A percentile compares a stretch with the other conserved stretches of the same genome.
These are phyloP conservation scores for Echinometra lucunter DNA, from an alignment of 53 echinoderm and acorn worm species.

Conservation along the genomic window DNA sequence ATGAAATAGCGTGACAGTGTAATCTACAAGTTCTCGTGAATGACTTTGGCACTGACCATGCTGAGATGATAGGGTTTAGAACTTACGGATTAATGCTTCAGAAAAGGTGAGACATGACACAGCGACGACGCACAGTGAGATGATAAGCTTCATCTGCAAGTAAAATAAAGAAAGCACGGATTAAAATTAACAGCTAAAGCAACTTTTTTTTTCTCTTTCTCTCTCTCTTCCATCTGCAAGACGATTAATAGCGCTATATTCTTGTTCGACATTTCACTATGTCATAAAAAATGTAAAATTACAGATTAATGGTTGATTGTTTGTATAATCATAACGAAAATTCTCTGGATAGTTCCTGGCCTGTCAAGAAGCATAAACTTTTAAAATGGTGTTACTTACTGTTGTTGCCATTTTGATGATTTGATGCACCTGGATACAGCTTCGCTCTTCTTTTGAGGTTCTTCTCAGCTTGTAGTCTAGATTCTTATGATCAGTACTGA, in stretches of 20 bases:
- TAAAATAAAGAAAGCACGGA: background rate
- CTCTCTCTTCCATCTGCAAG: background rate
- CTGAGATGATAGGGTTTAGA: no score
- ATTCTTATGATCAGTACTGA: background rate
- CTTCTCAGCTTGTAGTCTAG: background rate
- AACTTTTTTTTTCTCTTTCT: no score
- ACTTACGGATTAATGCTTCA: constrained; percentile 53
- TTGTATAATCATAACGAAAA: no score
- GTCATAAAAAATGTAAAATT: no score
- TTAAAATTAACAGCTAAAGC: background rate
- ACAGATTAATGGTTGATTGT: no score
- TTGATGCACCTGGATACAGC: background rate
- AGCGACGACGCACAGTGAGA: background rate
- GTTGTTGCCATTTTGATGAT: constrained; percentile 13
- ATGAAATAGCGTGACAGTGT: no score
- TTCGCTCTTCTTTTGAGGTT: background rate
- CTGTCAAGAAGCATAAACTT: background rate
- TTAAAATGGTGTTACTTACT: background rate
- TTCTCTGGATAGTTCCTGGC: background rate
- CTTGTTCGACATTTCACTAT: no score
- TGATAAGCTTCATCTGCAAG: constrained; percentile 1
- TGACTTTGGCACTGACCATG: no score
- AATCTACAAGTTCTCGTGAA: no score
- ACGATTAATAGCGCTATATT: no score
- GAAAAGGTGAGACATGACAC: background rate